Evolutionary conservation across 2,888 invertebrate species (phyloP), one percentile per base, ranked within the genome.

Genomic region (Melolontha melolontha): DNA sequence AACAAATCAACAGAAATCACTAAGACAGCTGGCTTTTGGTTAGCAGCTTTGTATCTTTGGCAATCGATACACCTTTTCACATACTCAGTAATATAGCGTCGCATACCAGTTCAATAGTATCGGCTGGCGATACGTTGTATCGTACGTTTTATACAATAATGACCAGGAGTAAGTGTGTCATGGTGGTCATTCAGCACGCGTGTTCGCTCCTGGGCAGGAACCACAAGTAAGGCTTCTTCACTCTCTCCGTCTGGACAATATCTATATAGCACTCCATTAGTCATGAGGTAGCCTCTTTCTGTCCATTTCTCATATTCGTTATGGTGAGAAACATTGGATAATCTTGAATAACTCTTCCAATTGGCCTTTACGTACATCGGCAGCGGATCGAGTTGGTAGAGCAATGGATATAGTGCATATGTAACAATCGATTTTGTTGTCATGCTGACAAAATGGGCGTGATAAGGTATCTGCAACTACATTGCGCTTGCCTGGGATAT

Each of bases 391-490:
- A 5, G 17, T 27, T 12, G 68, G 59, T n/a, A 65, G 34, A 27
- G 41, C 44, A 17, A 47, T 40, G 2, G 44, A 34, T n/a, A 55
- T 11, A 12, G 34, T 44, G 29, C 16, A 12, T 41, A 39, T 17
- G 10, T 52, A 17, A n/a, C 17, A 14, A 11, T 16, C 39, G n/a
- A 57, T 29, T 47, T 10, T 52, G n/a, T n/a, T n/a, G n/a, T n/a
- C n/a, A n/a, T n/a, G n/a, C n/a, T n/a, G n/a, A n/a, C n/a, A n/a
- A 39, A 73, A 65, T 1, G 75, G 74, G 51, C 81, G 64, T 0
- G 78, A 78, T 0, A 83, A 67, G 0, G 77, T 75, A 67, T 84
- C 83, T 0, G 83, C 82, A 0, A 82, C 73, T 1, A 74, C 72
- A 67, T 83, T 80, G 0, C 71, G 68, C 14, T 72, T 73, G 0